phyloP scores from a whole-genome alignment of 92 coral and sea anemone genomes.

The Heteractis magnifica region DNA sequence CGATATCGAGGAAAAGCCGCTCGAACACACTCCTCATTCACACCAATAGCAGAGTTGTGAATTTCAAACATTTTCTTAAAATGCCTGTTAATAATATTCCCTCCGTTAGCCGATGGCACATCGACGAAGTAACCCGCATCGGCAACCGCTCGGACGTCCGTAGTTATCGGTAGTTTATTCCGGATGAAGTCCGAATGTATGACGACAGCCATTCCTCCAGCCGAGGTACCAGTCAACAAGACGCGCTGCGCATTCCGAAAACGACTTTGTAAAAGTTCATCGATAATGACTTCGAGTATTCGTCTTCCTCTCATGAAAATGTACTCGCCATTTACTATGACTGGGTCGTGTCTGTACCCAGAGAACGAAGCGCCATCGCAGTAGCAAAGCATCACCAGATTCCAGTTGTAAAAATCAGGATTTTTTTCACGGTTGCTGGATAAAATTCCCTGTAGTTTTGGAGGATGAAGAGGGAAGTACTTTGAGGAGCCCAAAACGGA shows the following conservation, averaged over 20 bases:
- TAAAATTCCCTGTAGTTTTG: conserved; percentile 75
- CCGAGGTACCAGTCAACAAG: conserved; percentile 87
- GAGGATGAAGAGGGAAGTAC: conserved; percentile 72
- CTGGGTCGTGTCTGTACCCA: conserved; percentile 73
- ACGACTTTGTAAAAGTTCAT: conserved; percentile 63
- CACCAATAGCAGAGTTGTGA: conserved; percentile 73
- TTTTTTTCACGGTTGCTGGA: conserved; percentile 62
- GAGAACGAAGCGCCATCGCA: conserved; percentile 89
- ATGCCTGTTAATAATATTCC: conserved; percentile 61
- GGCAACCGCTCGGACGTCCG: conserved; percentile 82
- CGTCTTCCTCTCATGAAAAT: conserved; percentile 78
- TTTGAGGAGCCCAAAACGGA: conserved; percentile 73
- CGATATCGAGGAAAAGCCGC: conserved; percentile 50
- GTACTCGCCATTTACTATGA: conserved; percentile 59
- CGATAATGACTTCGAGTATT: conserved; percentile 75
- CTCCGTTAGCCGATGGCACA: conserved; percentile 68
- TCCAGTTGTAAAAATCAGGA: conserved; percentile 87
- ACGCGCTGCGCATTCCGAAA: conserved; percentile 68
- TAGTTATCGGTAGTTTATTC: conserved; percentile 60
- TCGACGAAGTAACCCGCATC: conserved; percentile 96
- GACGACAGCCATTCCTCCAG: conserved; percentile 86
- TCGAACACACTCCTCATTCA: conserved; percentile 74
- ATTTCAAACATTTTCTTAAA: conserved; percentile 74
- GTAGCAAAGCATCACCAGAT: conserved; percentile 72
- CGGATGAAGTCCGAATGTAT: conserved; percentile 94